These are phyloP conservation scores for Exocentrus adspersus DNA, from an alignment of 2,888 invertebrate genomes.

Conservation along the genomic window DNA sequence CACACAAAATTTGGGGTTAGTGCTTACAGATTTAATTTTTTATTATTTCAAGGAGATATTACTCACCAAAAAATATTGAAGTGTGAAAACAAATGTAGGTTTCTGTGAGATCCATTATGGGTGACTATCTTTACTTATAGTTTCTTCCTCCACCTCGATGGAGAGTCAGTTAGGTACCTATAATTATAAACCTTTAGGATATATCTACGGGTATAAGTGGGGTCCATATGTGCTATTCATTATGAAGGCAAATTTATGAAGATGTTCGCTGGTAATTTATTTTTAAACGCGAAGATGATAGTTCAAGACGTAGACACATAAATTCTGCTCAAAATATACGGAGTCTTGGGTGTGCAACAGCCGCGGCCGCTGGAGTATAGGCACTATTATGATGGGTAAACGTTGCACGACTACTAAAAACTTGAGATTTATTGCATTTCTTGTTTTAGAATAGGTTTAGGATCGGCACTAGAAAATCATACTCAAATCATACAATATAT, in stretches of 20 bases:
- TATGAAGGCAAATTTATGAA: constrained; percentile 54
- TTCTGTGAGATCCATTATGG: no score
- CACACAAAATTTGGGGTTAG: no score
- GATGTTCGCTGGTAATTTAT: constrained; percentile 56
- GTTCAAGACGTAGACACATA: constrained; percentile 54
- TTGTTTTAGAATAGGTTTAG: constrained; percentile 17
- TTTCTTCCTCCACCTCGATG: no score
- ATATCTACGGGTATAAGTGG: background rate
- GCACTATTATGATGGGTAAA: constrained; percentile 40
- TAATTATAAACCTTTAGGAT: background rate
- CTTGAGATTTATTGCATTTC: constrained; percentile 42
- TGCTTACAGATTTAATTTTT: no score
- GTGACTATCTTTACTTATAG: no score
- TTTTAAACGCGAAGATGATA: constrained; percentile 55
- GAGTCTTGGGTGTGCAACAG: constrained; percentile 36
- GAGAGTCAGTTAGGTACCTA: no score
- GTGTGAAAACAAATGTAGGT: no score
- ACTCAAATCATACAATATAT: no score
- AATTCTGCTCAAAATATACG: constrained; percentile 51
- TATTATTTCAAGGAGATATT: no score
- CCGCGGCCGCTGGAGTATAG: no score
- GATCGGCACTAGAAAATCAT: background rate
- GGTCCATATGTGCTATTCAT: constrained; percentile 37
- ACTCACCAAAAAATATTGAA: no score
- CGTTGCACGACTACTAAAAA: constrained; percentile 35